phyloP scores from a whole-genome alignment of 1,140 invertebrate species.

The Lucilia sericata region DNA sequence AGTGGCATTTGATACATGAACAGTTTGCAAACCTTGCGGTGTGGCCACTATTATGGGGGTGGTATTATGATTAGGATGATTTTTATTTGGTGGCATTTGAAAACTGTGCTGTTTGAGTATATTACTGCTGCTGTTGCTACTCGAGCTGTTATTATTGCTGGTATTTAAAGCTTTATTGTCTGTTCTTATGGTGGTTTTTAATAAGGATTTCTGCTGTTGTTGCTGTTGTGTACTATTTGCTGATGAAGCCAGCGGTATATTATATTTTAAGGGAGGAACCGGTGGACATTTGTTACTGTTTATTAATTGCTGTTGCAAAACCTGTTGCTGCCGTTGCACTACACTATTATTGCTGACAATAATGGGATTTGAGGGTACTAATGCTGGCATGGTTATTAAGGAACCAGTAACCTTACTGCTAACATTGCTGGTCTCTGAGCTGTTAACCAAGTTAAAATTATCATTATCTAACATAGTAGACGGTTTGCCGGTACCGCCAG shows the following conservation, averaged over 20 bases:
- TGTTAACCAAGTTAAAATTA: conserved; percentile 12
- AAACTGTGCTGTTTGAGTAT: conserved; percentile 39
- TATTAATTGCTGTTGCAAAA: conserved; percentile 9
- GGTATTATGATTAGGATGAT: background rate
- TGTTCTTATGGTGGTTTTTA: conserved; percentile 52
- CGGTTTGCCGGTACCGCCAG: no score
- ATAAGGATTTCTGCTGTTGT: conserved; percentile 58
- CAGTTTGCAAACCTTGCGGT: conserved; percentile 62
- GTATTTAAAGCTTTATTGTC: conserved; percentile 23
- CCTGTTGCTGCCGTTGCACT: conserved; percentile 40
- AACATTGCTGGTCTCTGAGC: conserved; percentile 32
- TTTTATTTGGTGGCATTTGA: conserved; percentile 40
- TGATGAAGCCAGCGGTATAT: conserved; percentile 50
- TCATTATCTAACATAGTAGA: background rate
- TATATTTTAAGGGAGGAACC: conserved; percentile 63
- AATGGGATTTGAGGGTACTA: conserved; percentile 53
- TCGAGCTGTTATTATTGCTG: conserved; percentile 36
- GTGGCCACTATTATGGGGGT: conserved; percentile 65
- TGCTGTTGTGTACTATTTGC: conserved; percentile 27
- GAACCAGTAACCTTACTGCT: conserved; percentile 44
- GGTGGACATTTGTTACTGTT: conserved; percentile 57
- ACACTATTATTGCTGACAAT: conserved; percentile 45
- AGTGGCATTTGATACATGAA: conserved; percentile 62
- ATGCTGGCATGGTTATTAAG: conserved; percentile 51
- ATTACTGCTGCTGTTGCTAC: background rate